Conservation (phyloP, 2,888 invertebrate genomes). For the Monoplex corrugatus region DNA sequence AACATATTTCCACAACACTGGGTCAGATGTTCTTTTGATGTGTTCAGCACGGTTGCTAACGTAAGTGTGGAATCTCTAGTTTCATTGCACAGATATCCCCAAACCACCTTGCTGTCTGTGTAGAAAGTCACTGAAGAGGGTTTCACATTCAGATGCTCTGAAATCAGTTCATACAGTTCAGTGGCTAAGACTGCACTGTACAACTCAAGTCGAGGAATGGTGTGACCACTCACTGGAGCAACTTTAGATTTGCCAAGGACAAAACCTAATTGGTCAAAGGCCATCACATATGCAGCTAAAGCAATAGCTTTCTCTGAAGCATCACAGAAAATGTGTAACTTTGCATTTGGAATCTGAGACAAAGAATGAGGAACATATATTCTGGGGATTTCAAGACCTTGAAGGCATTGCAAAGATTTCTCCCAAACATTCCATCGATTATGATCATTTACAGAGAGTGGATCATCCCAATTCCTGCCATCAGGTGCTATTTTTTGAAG, state of each 20-base stretch:
- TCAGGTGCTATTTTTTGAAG: conserved; percentile 18
- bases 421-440: conserved; percentile 46
- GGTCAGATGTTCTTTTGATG: conserved; percentile 38
- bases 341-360: background rate
- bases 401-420: conserved; percentile 26
- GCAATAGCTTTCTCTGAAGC: conserved; percentile 57
- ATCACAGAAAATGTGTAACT: conserved; percentile 54
- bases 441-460: background rate
- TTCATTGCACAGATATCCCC: conserved; percentile 54
- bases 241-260: conserved; percentile 40
- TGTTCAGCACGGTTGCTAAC: conserved; percentile 47
- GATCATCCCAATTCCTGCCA: background rate
- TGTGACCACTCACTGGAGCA: conserved; percentile 52
- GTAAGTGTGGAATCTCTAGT: conserved; percentile 53
- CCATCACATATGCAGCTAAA: conserved; percentile 43
- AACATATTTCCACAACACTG: conserved; percentile 50
- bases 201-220: conserved; percentile 55
- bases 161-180: conserved; percentile 22
- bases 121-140: conserved; percentile 47
- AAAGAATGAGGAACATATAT: conserved; percentile 40
- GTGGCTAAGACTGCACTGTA: conserved; percentile 50
- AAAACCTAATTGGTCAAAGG: too few relatives aligned
- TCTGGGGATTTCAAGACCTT: conserved; percentile 40
- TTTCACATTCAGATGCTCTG: background rate
- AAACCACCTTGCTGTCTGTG: conserved; percentile 55